Evolutionary conservation across 2,113 vertebrate species (phyloP), one percentile per base, ranked within the genome.

Genomic region (Cathartes aura): DNA sequence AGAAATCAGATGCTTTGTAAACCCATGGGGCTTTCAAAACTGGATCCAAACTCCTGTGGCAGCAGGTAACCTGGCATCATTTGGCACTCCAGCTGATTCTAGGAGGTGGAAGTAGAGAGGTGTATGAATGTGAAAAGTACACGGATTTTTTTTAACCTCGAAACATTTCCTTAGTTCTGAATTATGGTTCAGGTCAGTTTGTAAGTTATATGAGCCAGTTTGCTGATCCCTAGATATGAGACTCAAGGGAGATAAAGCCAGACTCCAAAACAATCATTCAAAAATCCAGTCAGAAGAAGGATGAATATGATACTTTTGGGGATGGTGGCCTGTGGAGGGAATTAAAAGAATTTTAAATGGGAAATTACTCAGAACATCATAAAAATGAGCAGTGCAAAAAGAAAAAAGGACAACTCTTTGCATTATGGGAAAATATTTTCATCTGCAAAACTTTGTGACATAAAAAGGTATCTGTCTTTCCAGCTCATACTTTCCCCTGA

Each of bases 221-320:
- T 92, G 79, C 92, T 95, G 95, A 97, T 96, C 88, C 93, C 80
- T 93, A 89, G 92, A 93, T 95, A 97, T 87, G 97, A 89, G 84
- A 55, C 97, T 97, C 96, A 5, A 42, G 96, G 92, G 97, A 96
- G 75, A 89, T 89, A 94, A 86, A 97, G 63, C 59, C 85, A 96
- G 95, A 97, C 95, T 97, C 95, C 97, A 94, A 94, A 97, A 81
- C 68, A 93, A 97, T 94, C 75, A 95, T 92, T 94, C 92, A 95
- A 97, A 96, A 97, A 82, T 76, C 70, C 87, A 93, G 93, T 95
- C 85, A 91, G 91, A 91, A 96, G 88, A 94, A 93, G 82, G 55
- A 85, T 70, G 82, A 96, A 95, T 90, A 95, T 96, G 96, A 97
- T 97, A 96, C 96, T 97, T 94, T 34, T 83, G 92, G 90, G 96